Evolutionary conservation across 2,888 invertebrate genomes (phyloP).

Genomic region (Caenorhabditis auriculariae): DNA sequence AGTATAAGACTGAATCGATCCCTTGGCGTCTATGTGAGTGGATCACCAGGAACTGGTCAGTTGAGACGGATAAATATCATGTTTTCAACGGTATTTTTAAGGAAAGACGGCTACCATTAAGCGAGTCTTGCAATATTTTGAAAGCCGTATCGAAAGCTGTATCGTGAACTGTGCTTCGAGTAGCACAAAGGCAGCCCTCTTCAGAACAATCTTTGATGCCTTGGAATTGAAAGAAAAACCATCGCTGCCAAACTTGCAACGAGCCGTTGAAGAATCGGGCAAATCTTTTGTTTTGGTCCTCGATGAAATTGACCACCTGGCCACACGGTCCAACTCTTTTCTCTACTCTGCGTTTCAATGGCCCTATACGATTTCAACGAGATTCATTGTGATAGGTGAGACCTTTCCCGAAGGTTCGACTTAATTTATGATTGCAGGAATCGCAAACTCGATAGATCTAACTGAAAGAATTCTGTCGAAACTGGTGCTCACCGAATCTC

Average conservation of each 20-base stretch:
- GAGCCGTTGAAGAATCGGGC: conserved; percentile 2
- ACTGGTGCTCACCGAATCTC: conserved; percentile 75
- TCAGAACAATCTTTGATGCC: conserved; percentile 23
- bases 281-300: conserved; percentile 31
- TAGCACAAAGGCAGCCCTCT: conserved; percentile 21
- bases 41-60: conserved; percentile 97
- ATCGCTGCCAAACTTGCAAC: conserved; percentile 8
- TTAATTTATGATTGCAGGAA: conserved; percentile 64
- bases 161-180: conserved; percentile 47
- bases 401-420: background rate
- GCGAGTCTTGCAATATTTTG: conserved; percentile 34
- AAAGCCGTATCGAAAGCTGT: conserved; percentile 7
- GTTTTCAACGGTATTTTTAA: conserved; percentile 5
- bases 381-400: conserved; percentile 32
- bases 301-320: conserved; percentile 41
- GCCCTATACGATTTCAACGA: conserved; percentile 28
- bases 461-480: conserved; percentile 86
- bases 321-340: conserved; percentile 15
- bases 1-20: conserved; percentile 74
- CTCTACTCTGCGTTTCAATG: conserved; percentile 39
- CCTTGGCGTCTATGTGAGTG: conserved; percentile 87
- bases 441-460: conserved; percentile 92
- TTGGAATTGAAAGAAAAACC: conserved; percentile 12
- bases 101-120: conserved; percentile 54
- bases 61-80: conserved; percentile 74